These are phyloP conservation scores for Elaphurus davidianus DNA, from an alignment of 2,113 vertebrate species.

Conservation along the genomic window DNA sequence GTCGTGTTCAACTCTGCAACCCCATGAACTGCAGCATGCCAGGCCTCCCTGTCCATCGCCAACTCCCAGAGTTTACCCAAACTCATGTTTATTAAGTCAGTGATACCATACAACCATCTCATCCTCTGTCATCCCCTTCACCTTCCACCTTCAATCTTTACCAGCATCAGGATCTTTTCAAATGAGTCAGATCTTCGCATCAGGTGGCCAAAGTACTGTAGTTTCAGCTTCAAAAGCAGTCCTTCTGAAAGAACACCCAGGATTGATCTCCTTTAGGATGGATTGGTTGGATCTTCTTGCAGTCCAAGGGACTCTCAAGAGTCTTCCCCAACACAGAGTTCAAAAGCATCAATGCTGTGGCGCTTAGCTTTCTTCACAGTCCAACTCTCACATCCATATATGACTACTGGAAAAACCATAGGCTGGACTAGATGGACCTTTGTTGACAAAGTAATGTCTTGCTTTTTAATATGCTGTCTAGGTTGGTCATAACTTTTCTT, in stretches of 20 bases:
- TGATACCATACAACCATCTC: neutral
- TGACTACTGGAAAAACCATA: neutral
- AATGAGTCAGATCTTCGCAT: neutral
- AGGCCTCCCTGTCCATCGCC: neutral
- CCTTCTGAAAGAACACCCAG: neutral
- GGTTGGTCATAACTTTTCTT: neutral
- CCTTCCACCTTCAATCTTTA: neutral
- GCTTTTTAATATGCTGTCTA: neutral
- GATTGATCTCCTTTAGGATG: no score
- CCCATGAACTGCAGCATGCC: neutral
- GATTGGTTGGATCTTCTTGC: no score
- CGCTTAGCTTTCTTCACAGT: neutral
- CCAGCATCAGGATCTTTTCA: neutral
- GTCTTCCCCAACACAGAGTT: neutral
- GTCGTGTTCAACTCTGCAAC: neutral
- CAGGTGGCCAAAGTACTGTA: neutral
- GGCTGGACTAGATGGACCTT: neutral
- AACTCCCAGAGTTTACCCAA: neutral
- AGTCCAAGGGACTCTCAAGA: neutral
- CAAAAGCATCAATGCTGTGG: neutral
- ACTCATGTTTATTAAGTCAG: neutral
- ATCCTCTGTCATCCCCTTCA: neutral
- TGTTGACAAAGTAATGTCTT: neutral
- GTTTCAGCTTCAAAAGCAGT: neutral
- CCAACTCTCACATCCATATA: neutral